Base-by-base conservation (phyloP, 2,888 invertebrate genomes). In the Tuta absoluta region DNA sequence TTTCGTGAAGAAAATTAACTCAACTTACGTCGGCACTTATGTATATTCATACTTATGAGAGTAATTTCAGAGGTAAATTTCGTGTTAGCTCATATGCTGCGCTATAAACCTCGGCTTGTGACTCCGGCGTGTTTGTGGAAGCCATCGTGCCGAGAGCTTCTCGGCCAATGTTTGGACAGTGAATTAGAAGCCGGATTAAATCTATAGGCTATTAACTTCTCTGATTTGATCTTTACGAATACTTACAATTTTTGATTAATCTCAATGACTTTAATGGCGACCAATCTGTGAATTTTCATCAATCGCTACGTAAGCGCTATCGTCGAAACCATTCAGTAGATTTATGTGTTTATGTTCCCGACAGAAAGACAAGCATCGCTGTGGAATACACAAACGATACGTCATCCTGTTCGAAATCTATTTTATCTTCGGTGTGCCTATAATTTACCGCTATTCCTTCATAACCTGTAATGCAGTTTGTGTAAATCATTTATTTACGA, bases 1-100 rank as follows among this genome's bases (percentile, higher is more conserved):
- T 80, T 77, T 75, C 72, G 68, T 75, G 72, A 74, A 53, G 80
- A 76, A 81, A 82, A 86, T 41, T 59, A 53, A 62, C 84, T 85
- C 81, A 82, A 79, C 79, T 75, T 73, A 68, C 71, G 77, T 77
- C 74, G 77, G 73, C 76, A 77, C 77, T 78, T 74, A 81, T 81
- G 81, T 81, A 81, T 81, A 86, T 87, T 85, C 82, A 86, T 81
- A 72, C 79, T 76, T 72, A 67, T 68, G 72, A 80, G 82, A 82
- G 83, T 86, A 81, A 84, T 85, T 84, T 79, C 83, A 71, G 73
- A 73, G 72, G 75, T 79, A 80, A 83, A 79, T 77, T 79, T 79
- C 79, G 80, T 78, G 80, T 77, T 73, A 74, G 74, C 73, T 33
- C 33, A 17, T 49, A 28, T 12, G 23, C 11, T 17, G 8, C 5